A percentile compares a stretch with the other conserved stretches of the same genome.
These are phyloP conservation scores for Pempheris klunzingeri DNA, from an alignment of 2,797 vertebrate species.

Conservation along the genomic window DNA sequence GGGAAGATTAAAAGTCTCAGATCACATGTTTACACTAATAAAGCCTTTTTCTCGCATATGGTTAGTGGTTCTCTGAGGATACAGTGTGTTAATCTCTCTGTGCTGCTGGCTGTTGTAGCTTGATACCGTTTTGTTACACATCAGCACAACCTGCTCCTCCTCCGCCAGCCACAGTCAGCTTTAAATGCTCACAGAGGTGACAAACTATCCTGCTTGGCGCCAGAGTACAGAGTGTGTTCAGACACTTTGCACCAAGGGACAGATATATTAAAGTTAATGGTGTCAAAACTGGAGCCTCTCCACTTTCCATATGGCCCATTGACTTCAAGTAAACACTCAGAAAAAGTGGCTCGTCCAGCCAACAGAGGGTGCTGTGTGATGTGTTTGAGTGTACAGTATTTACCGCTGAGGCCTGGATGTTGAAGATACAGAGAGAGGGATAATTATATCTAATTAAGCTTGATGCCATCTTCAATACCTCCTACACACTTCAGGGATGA, in stretches of 20 bases:
- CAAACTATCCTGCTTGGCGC: conserved; percentile 59
- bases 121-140: conserved; percentile 45
- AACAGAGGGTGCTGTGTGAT: conserved; percentile 70
- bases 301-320: conserved; percentile 50
- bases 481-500: conserved; percentile 71
- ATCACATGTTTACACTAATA: conserved; percentile 40
- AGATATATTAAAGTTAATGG: conserved; percentile 67
- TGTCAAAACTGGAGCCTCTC: conserved; percentile 65
- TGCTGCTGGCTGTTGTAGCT: conserved; percentile 30
- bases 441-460: conserved; percentile 81
- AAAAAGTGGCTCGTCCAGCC: conserved; percentile 36
- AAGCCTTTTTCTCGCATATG: conserved; percentile 35
- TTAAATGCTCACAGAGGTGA: conserved; percentile 54
- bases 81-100: conserved; percentile 27
- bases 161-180: conserved; percentile 28
- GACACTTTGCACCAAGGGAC: conserved; percentile 61
- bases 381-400: conserved; percentile 45
- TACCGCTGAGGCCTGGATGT: conserved; percentile 51
- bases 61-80: conserved; percentile 36
- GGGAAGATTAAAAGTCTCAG: conserved; percentile 49
- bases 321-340: conserved; percentile 42
- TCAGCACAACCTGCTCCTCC: conserved; percentile 36
- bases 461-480: conserved; percentile 71
- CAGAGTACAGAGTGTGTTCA: conserved; percentile 46
- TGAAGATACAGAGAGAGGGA: conserved; percentile 65